Evolutionary conservation across 1,140 invertebrate species (phyloP).

Genomic region (Rhynchophorus ferrugineus): DNA sequence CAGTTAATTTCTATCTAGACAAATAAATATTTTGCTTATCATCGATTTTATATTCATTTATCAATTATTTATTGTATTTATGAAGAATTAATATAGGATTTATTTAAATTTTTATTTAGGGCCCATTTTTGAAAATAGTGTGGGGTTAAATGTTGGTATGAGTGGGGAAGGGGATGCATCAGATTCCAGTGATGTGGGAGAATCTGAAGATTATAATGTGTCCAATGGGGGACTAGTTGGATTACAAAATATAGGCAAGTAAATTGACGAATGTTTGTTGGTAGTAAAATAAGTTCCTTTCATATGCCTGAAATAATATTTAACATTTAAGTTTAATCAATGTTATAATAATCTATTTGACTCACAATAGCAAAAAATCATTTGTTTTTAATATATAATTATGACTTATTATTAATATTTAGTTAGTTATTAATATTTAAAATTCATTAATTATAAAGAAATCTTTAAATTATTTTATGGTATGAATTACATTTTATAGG

Average conservation of each 20-base stretch:
- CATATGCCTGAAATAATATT: neutral
- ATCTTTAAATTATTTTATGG: too few species aligned
- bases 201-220: conserved; percentile 29
- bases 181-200: conserved; percentile 37
- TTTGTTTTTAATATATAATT: too few species aligned
- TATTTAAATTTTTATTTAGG: conserved; percentile 3
- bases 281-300: neutral
- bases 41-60: neutral
- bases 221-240: conserved; percentile 35
- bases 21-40: neutral
- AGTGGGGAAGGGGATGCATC: conserved; percentile 33
- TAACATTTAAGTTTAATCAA: too few species aligned
- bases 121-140: conserved; percentile 28
- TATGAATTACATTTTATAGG: too few species aligned
- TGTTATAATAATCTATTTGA: too few species aligned
- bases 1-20: neutral
- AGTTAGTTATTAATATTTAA: too few species aligned
- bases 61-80: neutral
- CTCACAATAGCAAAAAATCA: too few species aligned
- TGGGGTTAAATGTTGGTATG: conserved; percentile 33
- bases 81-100: neutral
- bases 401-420: too few species aligned
- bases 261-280: neutral
- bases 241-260: conserved; percentile 44
- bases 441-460: too few species aligned